phyloP scores from a whole-genome alignment of 2,113 vertebrate genomes.

The Antechinus flavipes region DNA sequence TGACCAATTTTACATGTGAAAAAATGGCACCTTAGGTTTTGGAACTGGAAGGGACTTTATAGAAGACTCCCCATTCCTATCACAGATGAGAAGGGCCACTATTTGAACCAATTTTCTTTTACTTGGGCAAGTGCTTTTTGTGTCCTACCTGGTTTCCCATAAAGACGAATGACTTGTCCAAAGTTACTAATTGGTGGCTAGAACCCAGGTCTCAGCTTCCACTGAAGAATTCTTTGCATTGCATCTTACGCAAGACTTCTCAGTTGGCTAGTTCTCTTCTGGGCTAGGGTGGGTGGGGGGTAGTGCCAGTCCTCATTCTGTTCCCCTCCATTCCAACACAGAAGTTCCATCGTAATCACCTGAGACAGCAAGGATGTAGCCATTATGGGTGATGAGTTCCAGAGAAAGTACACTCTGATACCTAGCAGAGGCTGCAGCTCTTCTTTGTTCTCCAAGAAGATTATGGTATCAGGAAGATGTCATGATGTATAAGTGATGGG shows the following conservation, averaged over 20 bases:
- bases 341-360: background rate
- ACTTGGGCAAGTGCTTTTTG: background rate
- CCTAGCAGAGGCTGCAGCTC: background rate
- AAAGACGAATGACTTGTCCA: background rate
- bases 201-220: background rate
- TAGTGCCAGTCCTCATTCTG: background rate
- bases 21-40: background rate
- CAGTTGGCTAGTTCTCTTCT: background rate
- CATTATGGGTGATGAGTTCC: background rate
- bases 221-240: background rate
- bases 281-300: too few species aligned
- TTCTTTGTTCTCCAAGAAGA: background rate
- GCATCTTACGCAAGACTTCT: background rate
- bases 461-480: background rate
- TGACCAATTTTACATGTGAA: background rate
- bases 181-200: background rate
- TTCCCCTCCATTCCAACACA: background rate
- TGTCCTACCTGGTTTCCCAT: background rate
- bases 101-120: background rate
- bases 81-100: background rate
- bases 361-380: background rate
- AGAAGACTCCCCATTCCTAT: background rate
- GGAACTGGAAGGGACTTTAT: background rate
- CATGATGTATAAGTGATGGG: too few species aligned
- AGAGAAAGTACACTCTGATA: background rate